Evolutionary conservation across 2,797 vertebrate genomes (phyloP), one percentile per base, ranked within the genome.

Genomic region (Euthynnus affinis): DNA sequence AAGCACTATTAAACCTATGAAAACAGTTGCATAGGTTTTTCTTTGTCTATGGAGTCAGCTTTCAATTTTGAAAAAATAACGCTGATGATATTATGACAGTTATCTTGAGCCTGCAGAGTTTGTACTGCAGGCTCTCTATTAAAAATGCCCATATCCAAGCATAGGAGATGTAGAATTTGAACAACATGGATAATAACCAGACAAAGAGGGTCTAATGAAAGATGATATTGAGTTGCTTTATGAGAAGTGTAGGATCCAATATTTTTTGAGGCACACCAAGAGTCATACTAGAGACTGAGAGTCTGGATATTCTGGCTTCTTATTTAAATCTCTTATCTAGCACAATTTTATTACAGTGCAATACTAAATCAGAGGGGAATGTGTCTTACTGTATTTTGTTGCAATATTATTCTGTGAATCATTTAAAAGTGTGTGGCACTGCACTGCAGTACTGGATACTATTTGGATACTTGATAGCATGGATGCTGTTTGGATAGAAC

Each of bases 401-500:
- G 23, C 52, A 10, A 29, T 40, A 17, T 44, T 15, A 52, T 55
- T 42, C 46, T 62, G 25, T 12, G 5, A 13, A 29, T 37, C 10
- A 37, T 67, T 48, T 40, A 27, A 20, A 77, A 46, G 18, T 6
- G 6, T 32, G 29, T 32, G 29, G 4, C 14, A 67, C 17, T 25
- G 14, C 14, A 66, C 37, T 46, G 46, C 61, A 57, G 27, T 13
- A 37, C 9, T 66, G 10, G n/a, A 53, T 40, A 13, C n/a, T 42
- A 51, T 27, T 27, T 66, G 65, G 23, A 56, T 22, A n/a, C n/a
- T 37, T 48, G 1, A 52, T 51, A 23, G 14, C n/a, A 13, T 52
- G 15, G 40, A 67, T 57, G 66, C 10, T 62, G 70, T 84, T 57
- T 74, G 44, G 42, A 65, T 51, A 66, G 15, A 4, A 10, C 81